These are phyloP conservation scores for Plectropomus leopardus DNA, from an alignment of 2,113 vertebrate genomes.

Conservation along the genomic window DNA sequence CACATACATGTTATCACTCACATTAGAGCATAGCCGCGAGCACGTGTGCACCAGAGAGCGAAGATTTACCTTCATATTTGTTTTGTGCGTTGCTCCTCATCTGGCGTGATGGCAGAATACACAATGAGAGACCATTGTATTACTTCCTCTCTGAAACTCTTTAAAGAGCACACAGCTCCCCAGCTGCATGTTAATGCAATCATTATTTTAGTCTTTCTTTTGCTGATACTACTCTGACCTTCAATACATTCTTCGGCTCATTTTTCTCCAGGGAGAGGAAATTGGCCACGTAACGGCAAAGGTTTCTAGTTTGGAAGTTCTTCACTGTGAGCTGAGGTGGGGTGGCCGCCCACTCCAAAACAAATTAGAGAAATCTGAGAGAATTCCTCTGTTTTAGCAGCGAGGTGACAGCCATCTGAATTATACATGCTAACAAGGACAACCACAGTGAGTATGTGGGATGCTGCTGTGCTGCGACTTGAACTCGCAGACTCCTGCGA, in stretches of 20 bases:
- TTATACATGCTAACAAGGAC: conserved; percentile 67
- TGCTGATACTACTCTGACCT: conserved; percentile 77
- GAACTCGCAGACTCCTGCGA: not conserved
- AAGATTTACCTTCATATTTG: conserved; percentile 45
- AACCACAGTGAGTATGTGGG: conserved; percentile 5
- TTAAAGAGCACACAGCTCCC: conserved; percentile 69
- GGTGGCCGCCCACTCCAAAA: conserved; percentile 42
- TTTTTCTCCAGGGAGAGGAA: conserved; percentile 61
- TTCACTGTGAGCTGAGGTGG: conserved; percentile 22
- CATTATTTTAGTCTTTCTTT: conserved; percentile 72
- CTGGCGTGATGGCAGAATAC: conserved; percentile 34
- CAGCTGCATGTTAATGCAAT: conserved; percentile 79
- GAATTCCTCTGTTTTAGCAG: conserved; percentile 60
- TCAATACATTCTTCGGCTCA: conserved; percentile 59
- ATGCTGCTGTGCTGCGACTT: conserved; percentile 40
- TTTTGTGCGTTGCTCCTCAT: conserved; percentile 35
- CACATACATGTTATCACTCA: not conserved
- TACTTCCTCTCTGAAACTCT: conserved; percentile 60
- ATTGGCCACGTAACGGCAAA: conserved; percentile 49
- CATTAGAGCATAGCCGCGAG: conserved; percentile 24
- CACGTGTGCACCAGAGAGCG: conserved; percentile 15
- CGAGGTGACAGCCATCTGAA: conserved; percentile 54
- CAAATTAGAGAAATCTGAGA: conserved; percentile 48
- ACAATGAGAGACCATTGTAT: conserved; percentile 62
- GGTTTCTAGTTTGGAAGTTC: conserved; percentile 37